Evolutionary conservation across 2,797 vertebrate genomes (phyloP), one percentile per base, ranked within the genome.

Genomic region (Ciconia nigra): DNA sequence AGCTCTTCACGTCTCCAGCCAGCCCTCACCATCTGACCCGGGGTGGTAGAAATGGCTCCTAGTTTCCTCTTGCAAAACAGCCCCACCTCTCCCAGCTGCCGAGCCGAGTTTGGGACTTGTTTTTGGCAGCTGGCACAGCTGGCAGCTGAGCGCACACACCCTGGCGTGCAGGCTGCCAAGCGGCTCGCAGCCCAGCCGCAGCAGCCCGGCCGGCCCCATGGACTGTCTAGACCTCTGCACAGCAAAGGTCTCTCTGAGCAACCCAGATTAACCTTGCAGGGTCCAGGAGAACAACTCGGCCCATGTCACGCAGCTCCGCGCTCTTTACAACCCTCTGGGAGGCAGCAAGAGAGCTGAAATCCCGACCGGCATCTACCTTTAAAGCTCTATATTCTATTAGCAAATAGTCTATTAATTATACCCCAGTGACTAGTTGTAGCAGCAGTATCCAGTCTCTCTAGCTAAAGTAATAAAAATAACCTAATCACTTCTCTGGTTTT

Each of bases 381-480:
- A 87, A 58, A 81, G 37, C 22, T 94, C 21, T 33, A 7, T 72
- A 41, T 92, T 94, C 74, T 83, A 67, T 81, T 91, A 93, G 58
- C 65, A 92, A 91, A 88, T 73, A 83, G 46, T 52, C 37, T 54
- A 51, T 82, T 96, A 93, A 95, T 86, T 83, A 44, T 19, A 78
- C 93, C 72, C 82, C 41, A 31, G 84, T 72, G 90, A 93, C 89
- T 77, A 77, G 78, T 91, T 83, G 77, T 28, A 83, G 89, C 58
- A 86, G 92, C 65, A 79, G 76, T 91, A 79, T 55, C 71, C 72
- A 49, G 76, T 73, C 62, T 95, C 84, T 83, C 47, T 44, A 96
- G 86, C 67, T 86, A 76, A 88, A 92, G 92, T 80, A 97, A 91
- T 94, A 96, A 94, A 96, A 95, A 92, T 83, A 87, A 89, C 89